Evolutionary conservation across 1,140 invertebrate genomes (phyloP), one percentile per base, ranked within the genome.

Genomic region (Neomicropteryx cornuta): DNA sequence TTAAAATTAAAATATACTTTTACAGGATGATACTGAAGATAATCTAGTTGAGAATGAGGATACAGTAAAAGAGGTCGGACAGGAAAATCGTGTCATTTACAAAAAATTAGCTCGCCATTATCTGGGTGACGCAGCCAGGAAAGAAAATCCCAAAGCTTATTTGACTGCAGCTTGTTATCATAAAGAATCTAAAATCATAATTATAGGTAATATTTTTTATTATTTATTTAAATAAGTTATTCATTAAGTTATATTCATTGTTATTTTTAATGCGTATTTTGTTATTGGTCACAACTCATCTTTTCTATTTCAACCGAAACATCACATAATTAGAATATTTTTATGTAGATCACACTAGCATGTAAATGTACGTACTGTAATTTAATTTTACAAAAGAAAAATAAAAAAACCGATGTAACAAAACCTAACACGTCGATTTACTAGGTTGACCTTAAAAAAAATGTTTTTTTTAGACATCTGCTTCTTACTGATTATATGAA

Each of bases 101-200:
- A 83, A 77, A 46, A 77, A 77, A 56, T 46, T 79, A 4, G 68
- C 68, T 2, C 69, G 78, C 14, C 77, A 87, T 55, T 90, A 81
- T 53, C 71, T 90, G 31, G 71, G 70, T 0, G 78, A 88, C 48
- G 70, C 76, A 29, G 69, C 81, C 2, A 69, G 73, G 23, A 79
- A 77, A 52, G 67, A 75, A 17, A 54, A 75, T 39, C 61, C 56
- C 22, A 67, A 76, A 48, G 73, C 76, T 0, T 56, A 65, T 30
- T 52, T 96, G 3, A 88, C 85, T 1, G 72, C 83, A 30, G 81
- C 81, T 8, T 79, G 79, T 21, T 96, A 88, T 59, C 85, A 95
- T 58, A 74, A 75, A 46, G 60, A 71, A 5, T 79, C 76, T 8
- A 79, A 81, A 55, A 76, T 97, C 36, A 65, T 97, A 24, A 79